Evolutionary conservation across 2,888 invertebrate genomes (phyloP).

Genomic region (Netelia inedita): DNA sequence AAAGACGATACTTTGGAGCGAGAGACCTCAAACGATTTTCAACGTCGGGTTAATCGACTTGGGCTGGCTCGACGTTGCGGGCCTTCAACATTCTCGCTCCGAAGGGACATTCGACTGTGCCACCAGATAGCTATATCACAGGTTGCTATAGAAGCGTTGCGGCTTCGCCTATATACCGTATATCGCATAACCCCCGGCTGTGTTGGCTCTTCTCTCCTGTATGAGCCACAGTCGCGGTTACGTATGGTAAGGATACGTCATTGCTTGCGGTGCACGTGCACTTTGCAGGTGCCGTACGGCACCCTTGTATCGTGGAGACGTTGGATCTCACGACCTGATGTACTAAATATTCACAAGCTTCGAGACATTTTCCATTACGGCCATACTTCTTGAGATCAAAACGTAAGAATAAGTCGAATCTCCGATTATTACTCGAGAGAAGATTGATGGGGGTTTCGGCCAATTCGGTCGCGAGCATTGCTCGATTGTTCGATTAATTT

Average conservation of each 20-base stretch:
- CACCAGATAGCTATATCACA: conserved; percentile 1
- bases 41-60: conserved; percentile 24
- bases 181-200: conserved; percentile 36
- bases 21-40: conserved; percentile 14
- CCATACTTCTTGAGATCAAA: too few relatives aligned
- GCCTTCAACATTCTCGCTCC: conserved; percentile 29
- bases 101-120: conserved; percentile 16
- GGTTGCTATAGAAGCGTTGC: neutral
- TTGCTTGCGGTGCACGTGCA: conserved; percentile 64
- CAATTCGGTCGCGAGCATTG: too few relatives aligned
- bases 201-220: conserved; percentile 9
- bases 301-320: conserved; percentile 9
- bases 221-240: conserved; percentile 31
- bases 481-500: too few relatives aligned
- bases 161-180: conserved; percentile 28
- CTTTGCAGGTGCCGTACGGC: conserved; percentile 61
- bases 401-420: too few relatives aligned
- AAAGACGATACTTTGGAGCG: conserved; percentile 24
- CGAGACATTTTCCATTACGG: neutral
- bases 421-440: too few relatives aligned
- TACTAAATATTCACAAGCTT: neutral
- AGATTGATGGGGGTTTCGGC: too few relatives aligned
- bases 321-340: conserved; percentile 16
- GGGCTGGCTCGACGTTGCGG: conserved; percentile 7
- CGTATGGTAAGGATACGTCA: conserved; percentile 56